A percentile compares a stretch with the other conserved stretches of the same genome.
phyloP scores from a whole-genome alignment of 2,797 vertebrate species.

The Megaceryle alcyon region DNA sequence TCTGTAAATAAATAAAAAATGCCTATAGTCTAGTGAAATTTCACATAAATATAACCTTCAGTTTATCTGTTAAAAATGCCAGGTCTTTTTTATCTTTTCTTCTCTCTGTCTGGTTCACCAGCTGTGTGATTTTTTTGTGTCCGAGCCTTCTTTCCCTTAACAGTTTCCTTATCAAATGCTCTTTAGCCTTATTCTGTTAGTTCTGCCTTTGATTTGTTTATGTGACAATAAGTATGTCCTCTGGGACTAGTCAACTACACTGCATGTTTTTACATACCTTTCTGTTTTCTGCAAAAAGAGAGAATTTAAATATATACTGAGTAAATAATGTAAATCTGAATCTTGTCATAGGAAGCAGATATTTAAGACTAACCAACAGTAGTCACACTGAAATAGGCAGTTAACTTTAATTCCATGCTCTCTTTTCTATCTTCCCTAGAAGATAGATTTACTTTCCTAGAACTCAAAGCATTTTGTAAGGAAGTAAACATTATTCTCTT shows the following conservation, averaged over 20 bases:
- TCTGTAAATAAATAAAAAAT: background rate
- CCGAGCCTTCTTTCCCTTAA: background rate
- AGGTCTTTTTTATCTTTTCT: background rate
- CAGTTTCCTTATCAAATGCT: fast-evolving
- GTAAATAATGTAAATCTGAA: background rate
- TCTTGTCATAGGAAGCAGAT: background rate
- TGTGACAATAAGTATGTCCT: background rate
- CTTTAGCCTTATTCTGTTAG: background rate
- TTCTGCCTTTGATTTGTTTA: background rate
- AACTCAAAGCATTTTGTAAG: background rate
- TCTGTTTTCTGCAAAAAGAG: background rate
- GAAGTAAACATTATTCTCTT: background rate
- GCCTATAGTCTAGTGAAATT: background rate
- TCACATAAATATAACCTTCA: background rate
- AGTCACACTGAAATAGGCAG: background rate
- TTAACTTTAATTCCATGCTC: background rate
- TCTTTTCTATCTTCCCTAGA: background rate
- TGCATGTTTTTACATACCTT: background rate
- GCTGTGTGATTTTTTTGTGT: background rate
- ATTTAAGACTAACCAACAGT: background rate
- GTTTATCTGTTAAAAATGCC: background rate
- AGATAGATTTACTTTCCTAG: background rate
- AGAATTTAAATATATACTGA: background rate
- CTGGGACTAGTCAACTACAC: background rate
- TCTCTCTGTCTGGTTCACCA: background rate